Evolutionary conservation across 2,113 vertebrate genomes (phyloP).

Genomic region (Garra rufa): DNA sequence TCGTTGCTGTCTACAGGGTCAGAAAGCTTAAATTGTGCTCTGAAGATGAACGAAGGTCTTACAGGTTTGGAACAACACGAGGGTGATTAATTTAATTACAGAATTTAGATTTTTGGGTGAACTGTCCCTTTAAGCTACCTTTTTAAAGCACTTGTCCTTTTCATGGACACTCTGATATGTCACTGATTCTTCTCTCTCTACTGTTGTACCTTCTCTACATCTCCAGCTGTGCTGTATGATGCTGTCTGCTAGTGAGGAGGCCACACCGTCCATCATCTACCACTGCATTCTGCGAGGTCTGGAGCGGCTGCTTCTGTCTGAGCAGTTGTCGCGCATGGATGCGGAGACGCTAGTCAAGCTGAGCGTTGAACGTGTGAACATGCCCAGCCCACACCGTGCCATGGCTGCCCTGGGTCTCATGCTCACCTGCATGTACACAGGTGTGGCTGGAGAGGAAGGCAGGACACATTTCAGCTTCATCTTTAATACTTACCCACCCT

Average conservation of each 20-base stretch:
- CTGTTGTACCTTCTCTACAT: not conserved
- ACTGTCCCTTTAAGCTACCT: not conserved
- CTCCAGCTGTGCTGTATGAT: constrained; percentile 91
- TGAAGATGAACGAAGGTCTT: too few species aligned
- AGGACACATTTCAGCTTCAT: constrained; percentile 55
- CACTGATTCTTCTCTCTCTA: not conserved
- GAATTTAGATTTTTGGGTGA: too few species aligned
- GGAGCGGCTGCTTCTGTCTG: constrained; percentile 93
- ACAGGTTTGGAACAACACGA: too few species aligned
- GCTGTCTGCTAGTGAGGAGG: constrained; percentile 93
- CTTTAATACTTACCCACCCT: constrained; percentile 43
- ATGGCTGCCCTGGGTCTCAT: constrained; percentile 98
- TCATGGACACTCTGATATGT: not conserved
- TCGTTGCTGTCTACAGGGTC: too few species aligned
- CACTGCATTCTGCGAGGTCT: constrained; percentile 94
- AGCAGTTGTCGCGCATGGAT: constrained; percentile 92
- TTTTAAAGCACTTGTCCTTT: not conserved
- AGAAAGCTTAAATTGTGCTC: too few species aligned
- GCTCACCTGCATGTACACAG: constrained; percentile 99
- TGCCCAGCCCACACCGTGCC: constrained; percentile 93
- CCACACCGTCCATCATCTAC: constrained; percentile 91
- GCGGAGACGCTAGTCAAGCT: constrained; percentile 93
- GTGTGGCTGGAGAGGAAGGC: constrained; percentile 72
- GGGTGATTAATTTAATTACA: too few species aligned
- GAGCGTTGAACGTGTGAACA: constrained; percentile 94